A percentile compares a stretch with the other conserved stretches of the same genome.
Evolutionary conservation across 2,888 invertebrate species (phyloP).

Genomic region (Copidosoma aretas): DNA sequence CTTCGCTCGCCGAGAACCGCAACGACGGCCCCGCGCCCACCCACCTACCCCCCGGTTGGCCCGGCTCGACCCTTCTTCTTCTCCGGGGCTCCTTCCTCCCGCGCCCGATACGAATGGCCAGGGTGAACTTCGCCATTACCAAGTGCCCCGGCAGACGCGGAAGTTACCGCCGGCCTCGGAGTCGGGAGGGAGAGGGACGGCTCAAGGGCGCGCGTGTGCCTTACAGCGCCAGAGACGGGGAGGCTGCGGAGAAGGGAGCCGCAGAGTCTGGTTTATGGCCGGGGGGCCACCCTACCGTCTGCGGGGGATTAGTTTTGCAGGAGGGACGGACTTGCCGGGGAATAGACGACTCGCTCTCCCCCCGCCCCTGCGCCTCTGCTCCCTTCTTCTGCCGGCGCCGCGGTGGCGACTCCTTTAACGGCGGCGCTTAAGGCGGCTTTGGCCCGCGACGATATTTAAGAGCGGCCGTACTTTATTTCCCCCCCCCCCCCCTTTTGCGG

Average conservation of each 20-base stretch:
- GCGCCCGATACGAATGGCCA: slow-evolving; percentile 58
- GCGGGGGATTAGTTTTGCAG: slow-evolving; percentile 39
- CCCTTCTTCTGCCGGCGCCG: neutral
- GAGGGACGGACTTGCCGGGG: slow-evolving; percentile 1
- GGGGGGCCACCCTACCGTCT: slow-evolving; percentile 22
- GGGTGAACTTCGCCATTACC: slow-evolving; percentile 62
- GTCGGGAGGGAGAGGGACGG: neutral
- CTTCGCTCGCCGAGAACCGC: no score
- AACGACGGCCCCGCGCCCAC: slow-evolving; percentile 42
- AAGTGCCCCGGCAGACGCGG: slow-evolving; percentile 44
- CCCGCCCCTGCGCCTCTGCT: neutral
- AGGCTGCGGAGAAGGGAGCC: slow-evolving; percentile 18
- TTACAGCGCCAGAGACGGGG: slow-evolving; percentile 17
- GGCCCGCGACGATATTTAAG: slow-evolving; percentile 28
- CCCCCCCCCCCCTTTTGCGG: neutral
- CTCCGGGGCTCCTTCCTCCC: slow-evolving; percentile 29
- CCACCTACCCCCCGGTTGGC: slow-evolving; percentile 24
- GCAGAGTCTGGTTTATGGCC: slow-evolving; percentile 37
- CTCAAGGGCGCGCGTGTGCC: slow-evolving; percentile 23
- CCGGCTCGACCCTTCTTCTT: slow-evolving; percentile 27
- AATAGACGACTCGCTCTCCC: slow-evolving; percentile 9
- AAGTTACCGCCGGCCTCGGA: slow-evolving; percentile 25
- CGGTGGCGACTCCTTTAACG: slow-evolving; percentile 10
- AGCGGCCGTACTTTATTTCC: slow-evolving; percentile 10
- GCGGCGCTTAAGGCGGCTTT: slow-evolving; percentile 33